Base-by-base conservation (phyloP, 2,888 invertebrate species). In the Campoplex capitator region DNA sequence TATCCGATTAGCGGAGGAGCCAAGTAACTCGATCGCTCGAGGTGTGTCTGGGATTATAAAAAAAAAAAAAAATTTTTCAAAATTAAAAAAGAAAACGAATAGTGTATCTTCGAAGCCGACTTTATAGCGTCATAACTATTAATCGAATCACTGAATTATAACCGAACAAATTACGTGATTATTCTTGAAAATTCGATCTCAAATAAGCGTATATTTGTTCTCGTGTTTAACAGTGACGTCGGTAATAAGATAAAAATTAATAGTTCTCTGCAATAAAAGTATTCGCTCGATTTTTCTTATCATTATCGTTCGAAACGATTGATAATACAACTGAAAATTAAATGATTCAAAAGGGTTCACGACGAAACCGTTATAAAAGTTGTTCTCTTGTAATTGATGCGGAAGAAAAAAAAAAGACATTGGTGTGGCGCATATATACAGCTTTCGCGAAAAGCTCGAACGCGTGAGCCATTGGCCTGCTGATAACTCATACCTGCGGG, bases 381-480 rank as follows among this genome's bases (percentile, higher is more conserved):
- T 23, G 23, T 23, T 23, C 23, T 23, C 23, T 0, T 23, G 0
- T 23, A 23, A 23, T 23, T 23, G 48, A 79, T 84, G 74, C 68
- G 83, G 78, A n/a, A 23, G 0, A 23, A 23, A 23, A 0, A 23
- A 23, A 0, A 45, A 58, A 38, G 28, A 32, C 28, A 70, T 45
- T 32, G 35, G 77, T 18, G 28, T 38, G 58, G 48, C 16, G 23
- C 73, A 79, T 68, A 54, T 16, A 54, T 35, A 23, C 74, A 71
- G 75, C 75, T 84, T 80, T 76, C 75, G 51, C 23, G 23, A 84
- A 76, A 54, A 54, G 51, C 76, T 76, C 68, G 23, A 23, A 35
- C 73, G 45, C 28, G 51, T 3, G n/a, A 28, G 45, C 54, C 71
- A 65, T 65, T 45, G 42, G 62, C 58, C 70, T 56, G 28, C 42